Percentiles rank a stretch among this genome's conserved stretches.
Conservation (phyloP, 1,140 invertebrate genomes). For the Trichonephila inaurata region DNA sequence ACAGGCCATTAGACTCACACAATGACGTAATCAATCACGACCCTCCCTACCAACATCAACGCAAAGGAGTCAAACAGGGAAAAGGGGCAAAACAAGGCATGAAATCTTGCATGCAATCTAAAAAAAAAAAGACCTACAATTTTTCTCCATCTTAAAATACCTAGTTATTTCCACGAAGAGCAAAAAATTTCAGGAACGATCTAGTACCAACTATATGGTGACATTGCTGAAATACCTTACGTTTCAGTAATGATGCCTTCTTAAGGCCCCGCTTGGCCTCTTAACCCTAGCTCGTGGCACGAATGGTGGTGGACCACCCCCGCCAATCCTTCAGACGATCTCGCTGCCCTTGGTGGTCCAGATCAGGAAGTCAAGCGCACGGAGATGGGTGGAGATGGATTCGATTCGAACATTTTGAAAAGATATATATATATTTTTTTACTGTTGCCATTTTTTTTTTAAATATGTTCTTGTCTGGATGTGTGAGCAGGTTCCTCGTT, state of each 20-base stretch:
- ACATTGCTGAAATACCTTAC: slow-evolving; percentile 27
- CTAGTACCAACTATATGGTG: neutral
- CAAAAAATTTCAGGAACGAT: neutral
- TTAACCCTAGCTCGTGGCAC: slow-evolving; percentile 13
- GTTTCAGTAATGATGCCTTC: slow-evolving; percentile 34
- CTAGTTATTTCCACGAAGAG: neutral
- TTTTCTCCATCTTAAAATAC: neutral
- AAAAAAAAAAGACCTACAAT: slow-evolving; percentile 11
- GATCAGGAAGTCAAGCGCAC: slow-evolving; percentile 39
- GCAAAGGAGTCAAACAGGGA: neutral
- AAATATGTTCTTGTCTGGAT: neutral
- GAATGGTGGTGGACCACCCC: slow-evolving; percentile 14
- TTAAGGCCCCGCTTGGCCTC: slow-evolving; percentile 43
- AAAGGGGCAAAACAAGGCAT: neutral
- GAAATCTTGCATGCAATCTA: neutral
- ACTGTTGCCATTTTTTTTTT: too few species aligned
- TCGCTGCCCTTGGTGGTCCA: slow-evolving; percentile 51
- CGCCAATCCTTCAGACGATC: slow-evolving; percentile 32
- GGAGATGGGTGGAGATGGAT: slow-evolving; percentile 16
- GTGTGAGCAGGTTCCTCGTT: neutral
- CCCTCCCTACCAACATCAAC: slow-evolving; percentile 14
- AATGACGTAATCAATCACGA: slow-evolving; percentile 17
- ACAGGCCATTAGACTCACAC: neutral
- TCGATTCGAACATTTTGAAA: neutral
- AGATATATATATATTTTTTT: neutral